Evolutionary conservation across 2,113 vertebrate species (phyloP).

Genomic region (Ciconia stormi): DNA sequence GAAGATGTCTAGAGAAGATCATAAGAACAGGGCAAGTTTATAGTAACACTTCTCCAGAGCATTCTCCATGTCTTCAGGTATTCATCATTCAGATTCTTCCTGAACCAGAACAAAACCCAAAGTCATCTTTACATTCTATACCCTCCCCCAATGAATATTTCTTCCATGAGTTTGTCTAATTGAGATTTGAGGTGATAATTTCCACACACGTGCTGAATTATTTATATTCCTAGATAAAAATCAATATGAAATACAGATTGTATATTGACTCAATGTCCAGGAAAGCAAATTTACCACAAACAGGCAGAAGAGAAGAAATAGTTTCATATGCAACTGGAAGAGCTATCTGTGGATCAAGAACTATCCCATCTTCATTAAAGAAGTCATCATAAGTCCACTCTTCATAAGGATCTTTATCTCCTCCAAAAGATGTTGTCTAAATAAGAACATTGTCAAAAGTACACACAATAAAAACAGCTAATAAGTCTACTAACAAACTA

Average conservation of each 20-base stretch:
- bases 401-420: constrained; percentile 82
- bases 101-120: background rate
- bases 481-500: background rate
- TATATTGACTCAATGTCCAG: background rate
- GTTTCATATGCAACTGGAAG: constrained; percentile 91
- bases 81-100: background rate
- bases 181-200: background rate
- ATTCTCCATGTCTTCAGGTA: background rate
- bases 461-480: background rate
- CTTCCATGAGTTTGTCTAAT: background rate
- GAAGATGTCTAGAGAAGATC: background rate
- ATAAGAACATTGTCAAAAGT: background rate
- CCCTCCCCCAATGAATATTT: background rate
- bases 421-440: constrained; percentile 70
- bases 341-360: constrained; percentile 84
- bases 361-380: constrained; percentile 93
- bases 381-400: constrained; percentile 87
- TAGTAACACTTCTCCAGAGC: background rate
- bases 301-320: constrained; percentile 82
- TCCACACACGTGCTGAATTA: background rate
- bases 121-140: background rate
- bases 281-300: constrained; percentile 74
- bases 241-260: background rate
- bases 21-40: background rate
- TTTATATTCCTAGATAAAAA: background rate